phyloP scores from a whole-genome alignment of 2,888 invertebrate species.

The Coenonympha arcania region DNA sequence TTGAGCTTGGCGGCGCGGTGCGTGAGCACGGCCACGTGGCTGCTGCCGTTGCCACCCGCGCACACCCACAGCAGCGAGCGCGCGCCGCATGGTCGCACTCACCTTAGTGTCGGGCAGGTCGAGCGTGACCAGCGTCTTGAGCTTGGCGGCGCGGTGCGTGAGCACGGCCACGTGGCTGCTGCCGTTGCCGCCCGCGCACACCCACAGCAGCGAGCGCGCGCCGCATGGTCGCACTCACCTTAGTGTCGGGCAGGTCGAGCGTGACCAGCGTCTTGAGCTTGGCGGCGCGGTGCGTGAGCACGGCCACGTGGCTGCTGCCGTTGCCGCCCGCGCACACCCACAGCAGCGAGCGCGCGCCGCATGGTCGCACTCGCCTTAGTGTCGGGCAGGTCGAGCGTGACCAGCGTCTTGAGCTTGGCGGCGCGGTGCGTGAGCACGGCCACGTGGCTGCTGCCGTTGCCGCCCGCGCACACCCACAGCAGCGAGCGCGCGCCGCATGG shows the following conservation, averaged over 20 bases:
- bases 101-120: slow-evolving; percentile 86
- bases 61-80: slow-evolving; percentile 93
- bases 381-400: slow-evolving; percentile 84
- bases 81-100: slow-evolving; percentile 74
- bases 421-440: slow-evolving; percentile 85
- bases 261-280: slow-evolving; percentile 82
- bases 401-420: slow-evolving; percentile 81
- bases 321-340: slow-evolving; percentile 91
- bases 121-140: slow-evolving; percentile 83
- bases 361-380: slow-evolving; percentile 78
- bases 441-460: slow-evolving; percentile 80
- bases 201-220: slow-evolving; percentile 90
- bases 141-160: slow-evolving; percentile 81
- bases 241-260: slow-evolving; percentile 85
- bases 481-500: slow-evolving; percentile 82
- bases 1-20: slow-evolving; percentile 83
- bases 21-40: slow-evolving; percentile 85
- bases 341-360: slow-evolving; percentile 84
- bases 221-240: slow-evolving; percentile 75
- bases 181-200: slow-evolving; percentile 85
- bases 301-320: slow-evolving; percentile 81
- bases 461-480: slow-evolving; percentile 92
- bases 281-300: slow-evolving; percentile 84
- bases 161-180: slow-evolving; percentile 84
- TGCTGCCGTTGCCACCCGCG: slow-evolving; percentile 80